These are phyloP conservation scores for Fulmarus glacialis DNA, from an alignment of 2,113 vertebrate genomes.

Conservation along the genomic window DNA sequence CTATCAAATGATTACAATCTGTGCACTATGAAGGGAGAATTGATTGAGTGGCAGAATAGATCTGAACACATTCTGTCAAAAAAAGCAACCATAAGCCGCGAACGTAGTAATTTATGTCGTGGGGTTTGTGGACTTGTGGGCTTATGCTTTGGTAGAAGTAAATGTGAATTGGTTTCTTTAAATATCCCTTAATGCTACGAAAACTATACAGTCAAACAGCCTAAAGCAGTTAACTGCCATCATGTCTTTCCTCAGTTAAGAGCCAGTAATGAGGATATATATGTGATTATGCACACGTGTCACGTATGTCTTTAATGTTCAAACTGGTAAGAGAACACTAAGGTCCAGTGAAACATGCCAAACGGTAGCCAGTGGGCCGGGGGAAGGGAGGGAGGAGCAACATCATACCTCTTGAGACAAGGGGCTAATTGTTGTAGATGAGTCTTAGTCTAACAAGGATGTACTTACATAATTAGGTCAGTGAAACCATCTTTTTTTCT, in stretches of 20 bases:
- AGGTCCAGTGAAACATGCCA: neutral
- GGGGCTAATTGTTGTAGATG: neutral
- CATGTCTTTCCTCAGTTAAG: neutral
- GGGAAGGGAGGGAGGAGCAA: neutral
- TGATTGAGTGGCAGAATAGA: neutral
- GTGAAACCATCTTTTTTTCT: neutral
- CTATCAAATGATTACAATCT: neutral
- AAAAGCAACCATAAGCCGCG: neutral
- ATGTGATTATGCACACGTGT: neutral
- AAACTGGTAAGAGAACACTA: rapidly evolving
- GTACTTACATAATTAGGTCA: neutral
- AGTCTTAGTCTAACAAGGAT: neutral
- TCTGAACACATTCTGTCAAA: neutral
- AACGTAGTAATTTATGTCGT: neutral
- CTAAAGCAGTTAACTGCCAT: neutral
- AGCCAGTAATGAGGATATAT: neutral
- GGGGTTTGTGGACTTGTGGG: neutral
- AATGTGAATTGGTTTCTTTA: neutral
- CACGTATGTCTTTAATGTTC: neutral
- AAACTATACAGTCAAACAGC: neutral
- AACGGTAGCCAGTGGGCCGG: neutral
- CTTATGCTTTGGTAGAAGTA: neutral
- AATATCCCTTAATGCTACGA: neutral
- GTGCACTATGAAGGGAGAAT: neutral
- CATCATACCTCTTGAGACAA: rapidly evolving